These are phyloP conservation scores for Cistogaster globosa DNA, from an alignment of 2,888 invertebrate species.

Conservation along the genomic window DNA sequence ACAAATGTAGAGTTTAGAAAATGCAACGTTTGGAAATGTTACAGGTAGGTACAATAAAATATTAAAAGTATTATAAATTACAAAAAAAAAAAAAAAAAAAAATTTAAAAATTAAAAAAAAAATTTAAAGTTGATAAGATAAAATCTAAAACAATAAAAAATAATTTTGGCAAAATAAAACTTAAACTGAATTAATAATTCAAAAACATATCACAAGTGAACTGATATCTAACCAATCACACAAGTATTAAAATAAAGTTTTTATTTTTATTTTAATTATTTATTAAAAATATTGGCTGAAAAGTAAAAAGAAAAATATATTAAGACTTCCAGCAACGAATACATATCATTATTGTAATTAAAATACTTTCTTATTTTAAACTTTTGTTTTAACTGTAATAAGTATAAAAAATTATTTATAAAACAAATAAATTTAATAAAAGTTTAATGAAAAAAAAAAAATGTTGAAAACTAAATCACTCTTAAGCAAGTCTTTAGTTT, in stretches of 20 bases:
- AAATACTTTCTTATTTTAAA: constrained; percentile 30
- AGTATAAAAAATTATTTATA: background rate
- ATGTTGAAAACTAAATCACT: background rate
- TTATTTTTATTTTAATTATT: background rate
- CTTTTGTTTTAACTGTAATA: constrained; percentile 31
- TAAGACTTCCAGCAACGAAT: constrained; percentile 82
- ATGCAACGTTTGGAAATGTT: background rate
- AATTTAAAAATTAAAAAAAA: background rate
- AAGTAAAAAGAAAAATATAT: constrained; percentile 45
- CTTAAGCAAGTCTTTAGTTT: constrained; percentile 1
- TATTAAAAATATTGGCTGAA: constrained; percentile 38
- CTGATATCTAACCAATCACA: constrained; percentile 10
- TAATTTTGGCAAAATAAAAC: background rate
- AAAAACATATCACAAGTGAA: constrained; percentile 54
- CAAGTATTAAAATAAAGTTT: constrained; percentile 14
- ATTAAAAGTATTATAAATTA: too few species aligned
- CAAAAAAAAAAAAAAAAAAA: background rate
- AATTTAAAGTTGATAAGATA: background rate
- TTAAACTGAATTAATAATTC: background rate
- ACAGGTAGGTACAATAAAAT: constrained; percentile 34
- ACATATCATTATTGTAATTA: constrained; percentile 80
- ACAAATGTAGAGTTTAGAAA: background rate
- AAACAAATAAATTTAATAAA: background rate
- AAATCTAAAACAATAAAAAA: background rate
- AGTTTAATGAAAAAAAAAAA: background rate